Evolutionary conservation across 2,113 vertebrate genomes (phyloP).

Genomic region (Sinocyclocheilus rhinocerous): DNA sequence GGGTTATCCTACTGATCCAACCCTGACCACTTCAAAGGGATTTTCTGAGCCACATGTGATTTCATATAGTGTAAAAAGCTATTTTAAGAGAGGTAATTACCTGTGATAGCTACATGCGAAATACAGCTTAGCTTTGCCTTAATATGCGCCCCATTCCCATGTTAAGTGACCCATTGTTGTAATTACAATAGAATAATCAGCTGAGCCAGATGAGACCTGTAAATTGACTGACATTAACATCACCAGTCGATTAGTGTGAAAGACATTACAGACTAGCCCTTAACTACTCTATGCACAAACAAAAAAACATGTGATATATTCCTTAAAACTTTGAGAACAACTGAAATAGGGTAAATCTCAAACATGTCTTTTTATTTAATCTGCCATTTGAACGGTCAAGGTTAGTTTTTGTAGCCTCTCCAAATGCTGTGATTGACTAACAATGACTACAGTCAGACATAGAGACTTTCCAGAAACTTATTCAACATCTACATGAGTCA

Average conservation of each 20-base stretch:
- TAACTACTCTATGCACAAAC: background rate
- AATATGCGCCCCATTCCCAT: background rate
- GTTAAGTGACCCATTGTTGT: background rate
- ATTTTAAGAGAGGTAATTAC: background rate
- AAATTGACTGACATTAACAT: background rate
- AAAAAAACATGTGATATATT: background rate
- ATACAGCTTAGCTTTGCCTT: background rate
- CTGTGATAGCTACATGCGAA: background rate
- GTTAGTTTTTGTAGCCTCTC: constrained; percentile 13
- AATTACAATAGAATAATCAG: background rate
- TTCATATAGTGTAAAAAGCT: background rate
- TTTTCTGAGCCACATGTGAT: background rate
- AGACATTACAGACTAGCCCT: background rate
- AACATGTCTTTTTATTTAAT: background rate
- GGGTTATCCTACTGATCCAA: background rate
- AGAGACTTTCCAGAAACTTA: constrained; percentile 60
- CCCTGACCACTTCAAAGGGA: background rate
- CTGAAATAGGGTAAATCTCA: background rate
- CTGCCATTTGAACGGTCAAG: constrained; percentile 12
- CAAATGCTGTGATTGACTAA: constrained; percentile 13
- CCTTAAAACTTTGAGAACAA: background rate
- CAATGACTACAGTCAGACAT: constrained; percentile 62
- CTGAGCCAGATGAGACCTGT: background rate
- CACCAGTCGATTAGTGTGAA: background rate
- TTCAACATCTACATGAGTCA: constrained; percentile 58